Evolutionary conservation across 2,797 vertebrate species (phyloP), one percentile per base, ranked within the genome.

Genomic region (Microcaecilia unicolor): DNA sequence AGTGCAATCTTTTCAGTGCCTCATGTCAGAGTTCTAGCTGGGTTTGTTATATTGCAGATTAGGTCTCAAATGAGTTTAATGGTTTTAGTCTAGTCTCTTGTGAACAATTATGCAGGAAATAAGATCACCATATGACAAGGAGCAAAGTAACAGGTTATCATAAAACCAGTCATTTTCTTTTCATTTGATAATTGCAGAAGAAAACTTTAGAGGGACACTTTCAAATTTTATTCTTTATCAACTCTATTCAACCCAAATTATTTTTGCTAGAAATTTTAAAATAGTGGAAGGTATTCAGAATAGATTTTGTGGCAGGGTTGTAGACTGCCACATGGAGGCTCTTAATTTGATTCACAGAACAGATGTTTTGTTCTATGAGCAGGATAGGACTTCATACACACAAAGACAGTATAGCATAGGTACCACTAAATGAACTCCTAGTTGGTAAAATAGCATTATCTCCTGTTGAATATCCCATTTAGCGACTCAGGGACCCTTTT

Each of bases 251-350:
- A 10, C 47, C 29, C 11, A 26, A 51, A n/a, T 13, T 25, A 13
- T 10, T 19, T 33, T 9, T 33, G 12, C 37, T 31, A 30, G 23
- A 35, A 19, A 38, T 14, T 22, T 5, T 44, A 31, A 18, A 21
- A 3, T 2, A 36, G 34, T 38, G 34, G 9, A 5, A 7, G 31
- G 37, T 15, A 27, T 34, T 37, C 11, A 29, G 44, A 2, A n/a
- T n/a, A n/a, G n/a, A n/a, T n/a, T n/a, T n/a, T n/a, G n/a, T n/a
- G n/a, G n/a, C n/a, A n/a, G n/a, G n/a, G n/a, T n/a, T n/a, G n/a
- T n/a, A n/a, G n/a, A n/a, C n/a, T n/a, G n/a, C n/a, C n/a, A n/a
- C n/a, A n/a, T n/a, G n/a, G n/a, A n/a, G n/a, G n/a, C n/a, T n/a
- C n/a, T n/a, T n/a, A n/a, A n/a, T n/a, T n/a, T n/a, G n/a, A n/a